Base-by-base conservation (phyloP, 2,113 vertebrate species). In the Mus pahari region DNA sequence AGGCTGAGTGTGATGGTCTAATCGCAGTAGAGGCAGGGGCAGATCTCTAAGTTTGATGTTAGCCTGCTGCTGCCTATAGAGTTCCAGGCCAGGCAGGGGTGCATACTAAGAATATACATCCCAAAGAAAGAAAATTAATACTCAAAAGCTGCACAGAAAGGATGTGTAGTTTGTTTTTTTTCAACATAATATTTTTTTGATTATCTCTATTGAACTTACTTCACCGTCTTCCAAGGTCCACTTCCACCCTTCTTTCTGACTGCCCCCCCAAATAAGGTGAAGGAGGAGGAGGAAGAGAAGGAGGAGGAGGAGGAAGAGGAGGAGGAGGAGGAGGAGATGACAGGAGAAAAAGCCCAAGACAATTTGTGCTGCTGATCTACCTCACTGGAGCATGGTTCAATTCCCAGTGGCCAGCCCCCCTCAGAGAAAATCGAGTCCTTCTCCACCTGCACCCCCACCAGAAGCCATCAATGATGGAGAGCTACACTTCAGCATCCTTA, bases 151-250 rank as follows among this genome's bases (percentile, higher is more conserved):
- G 8, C 9, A 48, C 53, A 39, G 58, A 70, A n/a, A 82, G 17
- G 36, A 62, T 90, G 6, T 60, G 22, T 48, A 86, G 75, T 86
- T 94, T 91, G 86, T 93, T 53, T 71, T 71, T 71, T n/a, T 39
- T 36, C 36, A n/a, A 4, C 5, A 9, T 71, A n/a, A 71, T 71
- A 71, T 71, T 39, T n/a, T n/a, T 39, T 71, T 39, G 70, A 71
- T 71, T 71, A 71, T n/a, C 70, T 71, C 70, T 71, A n/a, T 17
- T n/a, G 17, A 36, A 71, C 36, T n/a, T 8, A 70, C 6, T n/a
- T 71, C 36, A n/a, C 14, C n/a, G 36, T 71, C 36, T 16, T 71
- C 70, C 66, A 17, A 71, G 36, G 36, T 71, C 6, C 8, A 7
- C 36, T 7, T 20, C 17, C 70, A 39, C 1, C 36, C 17, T 71